Evolutionary conservation across 2,113 vertebrate species (phyloP).

Genomic region (Gorsachius goisagi): DNA sequence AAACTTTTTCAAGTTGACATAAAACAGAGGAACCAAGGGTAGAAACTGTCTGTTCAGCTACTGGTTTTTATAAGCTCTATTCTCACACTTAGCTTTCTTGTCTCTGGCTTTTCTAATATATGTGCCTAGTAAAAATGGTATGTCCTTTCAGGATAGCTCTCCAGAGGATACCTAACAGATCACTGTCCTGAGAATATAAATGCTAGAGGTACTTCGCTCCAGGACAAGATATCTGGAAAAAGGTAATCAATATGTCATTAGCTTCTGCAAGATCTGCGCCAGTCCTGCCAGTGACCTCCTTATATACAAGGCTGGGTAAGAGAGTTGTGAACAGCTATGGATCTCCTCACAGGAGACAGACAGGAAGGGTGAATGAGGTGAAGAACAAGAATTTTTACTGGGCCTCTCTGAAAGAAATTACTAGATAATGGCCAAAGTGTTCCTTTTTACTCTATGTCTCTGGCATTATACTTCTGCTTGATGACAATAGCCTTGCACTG

Average conservation of each 20-base stretch:
- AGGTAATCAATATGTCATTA: neutral
- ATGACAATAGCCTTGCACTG: neutral
- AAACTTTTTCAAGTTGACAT: neutral
- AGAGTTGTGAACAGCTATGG: neutral
- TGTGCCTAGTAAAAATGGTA: neutral
- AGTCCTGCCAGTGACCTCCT: neutral
- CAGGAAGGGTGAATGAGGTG: neutral
- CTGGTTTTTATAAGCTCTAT: neutral
- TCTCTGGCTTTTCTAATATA: neutral
- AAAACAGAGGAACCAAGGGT: neutral
- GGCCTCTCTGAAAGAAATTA: neutral
- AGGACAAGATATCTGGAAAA: neutral
- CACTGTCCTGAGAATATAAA: neutral
- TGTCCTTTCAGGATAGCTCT: neutral
- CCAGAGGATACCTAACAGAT: neutral
- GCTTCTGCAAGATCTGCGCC: neutral
- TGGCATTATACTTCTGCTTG: neutral
- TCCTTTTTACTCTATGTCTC: neutral
- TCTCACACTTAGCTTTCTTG: neutral
- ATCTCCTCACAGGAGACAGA: neutral
- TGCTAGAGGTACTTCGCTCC: neutral
- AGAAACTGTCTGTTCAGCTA: neutral
- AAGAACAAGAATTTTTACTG: neutral
- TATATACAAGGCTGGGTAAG: neutral
- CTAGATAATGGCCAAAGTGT: neutral